phyloP scores from a whole-genome alignment of 2,888 invertebrate species.

The Biston stratarius region DNA sequence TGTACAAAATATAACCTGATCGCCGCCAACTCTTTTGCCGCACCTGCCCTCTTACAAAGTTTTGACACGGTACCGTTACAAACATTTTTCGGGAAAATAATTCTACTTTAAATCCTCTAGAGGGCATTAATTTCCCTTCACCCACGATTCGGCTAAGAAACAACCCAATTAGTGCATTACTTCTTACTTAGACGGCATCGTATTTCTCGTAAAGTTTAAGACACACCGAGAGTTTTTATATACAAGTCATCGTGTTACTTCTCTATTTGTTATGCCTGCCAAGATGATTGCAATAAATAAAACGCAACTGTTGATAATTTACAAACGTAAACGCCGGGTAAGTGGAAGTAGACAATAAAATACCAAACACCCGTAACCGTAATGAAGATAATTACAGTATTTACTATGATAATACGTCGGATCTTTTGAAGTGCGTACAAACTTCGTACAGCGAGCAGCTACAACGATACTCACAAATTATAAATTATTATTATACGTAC shows the following conservation, averaged over 20 bases:
- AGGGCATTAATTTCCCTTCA: slow-evolving; percentile 80
- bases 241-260: slow-evolving; percentile 4
- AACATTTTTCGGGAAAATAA: slow-evolving; percentile 77
- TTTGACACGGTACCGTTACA: slow-evolving; percentile 71
- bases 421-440: slow-evolving; percentile 42
- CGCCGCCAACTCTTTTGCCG: slow-evolving; percentile 63
- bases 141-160: slow-evolving; percentile 70
- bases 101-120: slow-evolving; percentile 75
- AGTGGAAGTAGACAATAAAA: slow-evolving; percentile 53
- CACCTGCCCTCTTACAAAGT: slow-evolving; percentile 78
- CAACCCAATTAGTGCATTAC: slow-evolving; percentile 78
- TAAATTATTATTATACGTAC: background rate
- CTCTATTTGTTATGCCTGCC: slow-evolving; percentile 23
- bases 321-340: slow-evolving; percentile 46
- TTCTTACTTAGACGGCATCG: slow-evolving; percentile 63
- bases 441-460: slow-evolving; percentile 10
- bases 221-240: slow-evolving; percentile 40
- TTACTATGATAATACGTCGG: slow-evolving; percentile 59
- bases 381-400: slow-evolving; percentile 58
- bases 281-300: slow-evolving; percentile 27
- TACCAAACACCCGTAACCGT: slow-evolving; percentile 52
- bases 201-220: slow-evolving; percentile 49
- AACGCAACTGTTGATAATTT: slow-evolving; percentile 40
- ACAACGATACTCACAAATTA: slow-evolving; percentile 11
- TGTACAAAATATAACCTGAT: slow-evolving; percentile 22